A percentile compares a stretch with the other conserved stretches of the same genome.
Conservation (phyloP, 1,140 invertebrate genomes). For the Drosophila miranda region DNA sequence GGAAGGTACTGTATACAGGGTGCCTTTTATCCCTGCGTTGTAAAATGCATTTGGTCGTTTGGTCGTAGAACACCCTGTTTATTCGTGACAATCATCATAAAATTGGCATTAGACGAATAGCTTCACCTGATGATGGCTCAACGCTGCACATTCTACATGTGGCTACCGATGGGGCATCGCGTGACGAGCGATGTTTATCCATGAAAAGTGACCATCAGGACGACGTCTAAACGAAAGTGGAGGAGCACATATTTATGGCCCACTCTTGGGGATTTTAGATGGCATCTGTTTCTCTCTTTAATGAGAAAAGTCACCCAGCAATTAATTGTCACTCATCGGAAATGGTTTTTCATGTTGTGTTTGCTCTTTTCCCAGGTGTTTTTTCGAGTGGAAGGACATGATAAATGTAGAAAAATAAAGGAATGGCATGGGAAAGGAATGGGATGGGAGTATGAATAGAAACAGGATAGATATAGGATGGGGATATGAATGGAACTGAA, state of each 20-base stretch:
- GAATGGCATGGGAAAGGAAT: not conserved
- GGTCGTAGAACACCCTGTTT: constrained; percentile 17
- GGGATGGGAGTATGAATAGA: too few relatives aligned
- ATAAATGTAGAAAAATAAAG: not conserved
- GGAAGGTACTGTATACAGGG: constrained; percentile 28
- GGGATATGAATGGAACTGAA: too few relatives aligned
- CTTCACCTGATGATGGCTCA: constrained; percentile 23
- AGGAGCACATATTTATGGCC: constrained; percentile 18
- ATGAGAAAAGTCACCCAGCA: constrained; percentile 60
- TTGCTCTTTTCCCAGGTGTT: constrained; percentile 20
- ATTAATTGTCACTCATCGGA: constrained; percentile 58
- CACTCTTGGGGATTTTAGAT: not conserved
- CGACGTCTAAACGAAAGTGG: not conserved
- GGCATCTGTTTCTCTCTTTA: not conserved
- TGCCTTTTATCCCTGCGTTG: not conserved
- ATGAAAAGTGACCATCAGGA: constrained; percentile 37
- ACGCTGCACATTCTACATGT: too few relatives aligned
- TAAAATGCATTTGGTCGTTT: too few relatives aligned
- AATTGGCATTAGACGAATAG: constrained; percentile 48
- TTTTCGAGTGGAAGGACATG: constrained; percentile 14
- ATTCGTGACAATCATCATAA: constrained; percentile 54
- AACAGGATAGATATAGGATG: too few relatives aligned
- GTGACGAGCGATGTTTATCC: constrained; percentile 20
- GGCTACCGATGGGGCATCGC: not conserved
- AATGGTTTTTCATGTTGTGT: constrained; percentile 35